Percentiles rank a stretch among this genome's conserved stretches.
Conservation (phyloP, 2,797 vertebrate species). For the Cheirogaleus major region DNA sequence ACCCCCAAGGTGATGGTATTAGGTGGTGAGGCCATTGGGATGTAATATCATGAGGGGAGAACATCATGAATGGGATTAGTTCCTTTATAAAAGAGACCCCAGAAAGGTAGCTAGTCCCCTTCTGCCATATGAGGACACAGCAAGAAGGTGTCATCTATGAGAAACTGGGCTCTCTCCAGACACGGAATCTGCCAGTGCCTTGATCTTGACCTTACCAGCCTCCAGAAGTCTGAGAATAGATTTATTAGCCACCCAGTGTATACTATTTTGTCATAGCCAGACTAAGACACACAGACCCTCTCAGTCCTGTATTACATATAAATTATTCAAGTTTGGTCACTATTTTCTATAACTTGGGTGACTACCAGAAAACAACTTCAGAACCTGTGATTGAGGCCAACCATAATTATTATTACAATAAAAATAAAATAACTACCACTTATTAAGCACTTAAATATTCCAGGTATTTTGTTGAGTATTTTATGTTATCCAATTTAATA, state of each 20-base stretch:
- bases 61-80: too few relatives aligned
- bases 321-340: background rate
- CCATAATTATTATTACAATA: background rate
- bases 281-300: background rate
- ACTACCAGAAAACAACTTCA: background rate
- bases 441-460: background rate
- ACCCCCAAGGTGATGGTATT: background rate
- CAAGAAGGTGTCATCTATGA: background rate
- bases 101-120: too few relatives aligned
- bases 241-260: background rate
- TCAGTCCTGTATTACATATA: background rate
- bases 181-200: background rate
- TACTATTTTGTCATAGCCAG: background rate
- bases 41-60: background rate
- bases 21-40: too few relatives aligned
- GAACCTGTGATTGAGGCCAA: background rate
- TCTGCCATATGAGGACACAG: background rate
- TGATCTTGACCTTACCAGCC: background rate
- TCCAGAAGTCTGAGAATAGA: background rate
- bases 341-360: background rate
- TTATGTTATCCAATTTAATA: background rate
- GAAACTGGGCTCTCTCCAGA: background rate
- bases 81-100: background rate
- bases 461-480: background rate
- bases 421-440: background rate